phyloP scores from a whole-genome alignment of 2,797 vertebrate genomes.

The Lagodon rhomboides region DNA sequence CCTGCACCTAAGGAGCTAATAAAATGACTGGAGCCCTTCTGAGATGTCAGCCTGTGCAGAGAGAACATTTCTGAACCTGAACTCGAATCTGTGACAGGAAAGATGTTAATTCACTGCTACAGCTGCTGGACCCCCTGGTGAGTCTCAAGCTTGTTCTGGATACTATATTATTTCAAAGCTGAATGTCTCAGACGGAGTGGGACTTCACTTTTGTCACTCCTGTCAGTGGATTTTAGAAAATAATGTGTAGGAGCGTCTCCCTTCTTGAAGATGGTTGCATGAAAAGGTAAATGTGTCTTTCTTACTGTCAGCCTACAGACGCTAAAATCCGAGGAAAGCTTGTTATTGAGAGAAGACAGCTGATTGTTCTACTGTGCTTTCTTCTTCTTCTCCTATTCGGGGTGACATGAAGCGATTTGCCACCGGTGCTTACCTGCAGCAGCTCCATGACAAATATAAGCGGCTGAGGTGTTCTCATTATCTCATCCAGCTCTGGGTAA shows the following conservation, averaged over 20 bases:
- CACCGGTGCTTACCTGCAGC: constrained; percentile 82
- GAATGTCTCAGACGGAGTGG: constrained; percentile 41
- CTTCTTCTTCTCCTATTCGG: not conserved
- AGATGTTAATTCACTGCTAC: constrained; percentile 35
- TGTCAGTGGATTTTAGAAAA: constrained; percentile 39
- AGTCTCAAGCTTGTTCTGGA: constrained; percentile 34
- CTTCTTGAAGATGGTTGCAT: constrained; percentile 5
- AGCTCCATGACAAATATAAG: constrained; percentile 94
- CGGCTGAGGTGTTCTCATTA: constrained; percentile 89
- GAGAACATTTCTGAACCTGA: constrained; percentile 11
- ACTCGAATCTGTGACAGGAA: not conserved
- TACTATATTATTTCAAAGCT: constrained; percentile 49
- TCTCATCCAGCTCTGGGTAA: constrained; percentile 90
- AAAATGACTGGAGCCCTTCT: constrained; percentile 2
- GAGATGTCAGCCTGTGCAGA: not conserved
- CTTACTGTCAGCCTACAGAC: constrained; percentile 15
- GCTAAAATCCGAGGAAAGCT: constrained; percentile 11
- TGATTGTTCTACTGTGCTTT: not conserved
- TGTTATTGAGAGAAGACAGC: constrained; percentile 10
- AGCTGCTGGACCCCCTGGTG: constrained; percentile 49
- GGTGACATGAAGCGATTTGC: not conserved
- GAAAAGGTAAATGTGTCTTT: constrained; percentile 32
- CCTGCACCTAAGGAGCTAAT: not conserved
- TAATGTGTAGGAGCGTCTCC: not conserved
- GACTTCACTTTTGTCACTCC: constrained; percentile 53